A percentile compares a stretch with the other conserved stretches of the same genome.
phyloP scores from a whole-genome alignment of 1,140 invertebrate genomes.

The Anastrepha obliqua region DNA sequence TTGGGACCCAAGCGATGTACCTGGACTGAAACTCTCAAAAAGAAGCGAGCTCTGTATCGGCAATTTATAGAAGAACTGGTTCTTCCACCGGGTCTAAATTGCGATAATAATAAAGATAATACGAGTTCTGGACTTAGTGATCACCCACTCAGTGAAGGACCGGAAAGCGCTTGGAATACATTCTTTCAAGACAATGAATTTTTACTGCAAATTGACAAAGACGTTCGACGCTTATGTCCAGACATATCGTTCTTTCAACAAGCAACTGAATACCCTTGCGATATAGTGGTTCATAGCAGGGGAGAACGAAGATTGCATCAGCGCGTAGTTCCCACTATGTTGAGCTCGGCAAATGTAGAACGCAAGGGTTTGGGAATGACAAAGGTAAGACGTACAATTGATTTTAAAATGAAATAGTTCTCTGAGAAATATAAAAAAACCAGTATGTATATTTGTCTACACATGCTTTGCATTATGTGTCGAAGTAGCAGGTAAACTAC shows the following conservation, averaged over 20 bases:
- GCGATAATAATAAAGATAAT: conserved; percentile 70
- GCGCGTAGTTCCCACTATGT: conserved; percentile 88
- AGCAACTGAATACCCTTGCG: conserved; percentile 89
- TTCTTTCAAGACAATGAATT: conserved; percentile 97
- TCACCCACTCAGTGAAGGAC: conserved; percentile 95
- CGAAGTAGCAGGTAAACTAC: conserved; percentile 71
- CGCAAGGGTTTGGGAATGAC: conserved; percentile 91
- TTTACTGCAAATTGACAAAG: conserved; percentile 96
- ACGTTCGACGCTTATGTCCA: conserved; percentile 94
- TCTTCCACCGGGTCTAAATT: conserved; percentile 83
- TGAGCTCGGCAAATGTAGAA: conserved; percentile 92
- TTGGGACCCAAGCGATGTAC: conserved; percentile 80
- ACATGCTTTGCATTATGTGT: conserved; percentile 58
- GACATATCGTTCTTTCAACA: conserved; percentile 98
- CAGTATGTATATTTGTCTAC: conserved; percentile 1
- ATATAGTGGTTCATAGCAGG: conserved; percentile 82
- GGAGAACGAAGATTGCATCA: conserved; percentile 88
- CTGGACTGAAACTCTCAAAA: conserved; percentile 80
- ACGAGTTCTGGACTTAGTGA: conserved; percentile 75
- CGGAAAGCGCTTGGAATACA: conserved; percentile 92
- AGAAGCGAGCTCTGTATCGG: conserved; percentile 85
- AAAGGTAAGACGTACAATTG: conserved; percentile 79
- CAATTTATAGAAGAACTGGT: conserved; percentile 93
- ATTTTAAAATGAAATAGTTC: not conserved
- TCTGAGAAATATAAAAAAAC: conserved; percentile 34